Conservation (phyloP, 2,113 vertebrate genomes). For the Donacobius atricapilla region DNA sequence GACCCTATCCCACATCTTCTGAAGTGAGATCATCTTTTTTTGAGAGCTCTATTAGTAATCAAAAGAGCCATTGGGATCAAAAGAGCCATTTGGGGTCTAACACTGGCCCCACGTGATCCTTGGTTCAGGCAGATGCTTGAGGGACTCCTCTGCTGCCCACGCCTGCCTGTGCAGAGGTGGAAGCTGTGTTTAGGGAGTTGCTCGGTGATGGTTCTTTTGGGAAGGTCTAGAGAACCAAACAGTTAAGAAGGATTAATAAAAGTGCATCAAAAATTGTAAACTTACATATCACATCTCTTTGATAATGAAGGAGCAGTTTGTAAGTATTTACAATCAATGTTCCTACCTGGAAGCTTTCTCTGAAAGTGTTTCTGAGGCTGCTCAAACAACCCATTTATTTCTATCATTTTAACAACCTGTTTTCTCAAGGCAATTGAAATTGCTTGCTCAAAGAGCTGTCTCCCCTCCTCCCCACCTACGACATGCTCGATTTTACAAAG, state of each 20-base stretch:
- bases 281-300: conserved; percentile 3
- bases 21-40: background rate
- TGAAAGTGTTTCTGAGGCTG: background rate
- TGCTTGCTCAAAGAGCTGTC: background rate
- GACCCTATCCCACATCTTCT: background rate
- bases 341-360: conserved; percentile 31
- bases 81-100: background rate
- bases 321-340: conserved; percentile 42
- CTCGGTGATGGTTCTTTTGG: background rate
- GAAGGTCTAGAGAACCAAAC: background rate
- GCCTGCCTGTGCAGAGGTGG: background rate
- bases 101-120: rapidly evolving
- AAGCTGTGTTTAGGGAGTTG: background rate
- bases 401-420: conserved; percentile 38
- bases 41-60: too few species aligned
- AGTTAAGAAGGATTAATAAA: conserved; percentile 23
- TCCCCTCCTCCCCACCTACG: background rate
- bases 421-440: conserved; percentile 39
- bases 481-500: background rate
- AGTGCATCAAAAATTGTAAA: conserved; percentile 20
- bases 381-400: conserved; percentile 34
- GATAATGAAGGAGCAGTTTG: conserved; percentile 20
- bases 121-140: background rate
- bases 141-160: background rate
- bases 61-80: background rate